Base-by-base conservation (phyloP, 2,797 vertebrate genomes). In the Austrolebias charrua region DNA sequence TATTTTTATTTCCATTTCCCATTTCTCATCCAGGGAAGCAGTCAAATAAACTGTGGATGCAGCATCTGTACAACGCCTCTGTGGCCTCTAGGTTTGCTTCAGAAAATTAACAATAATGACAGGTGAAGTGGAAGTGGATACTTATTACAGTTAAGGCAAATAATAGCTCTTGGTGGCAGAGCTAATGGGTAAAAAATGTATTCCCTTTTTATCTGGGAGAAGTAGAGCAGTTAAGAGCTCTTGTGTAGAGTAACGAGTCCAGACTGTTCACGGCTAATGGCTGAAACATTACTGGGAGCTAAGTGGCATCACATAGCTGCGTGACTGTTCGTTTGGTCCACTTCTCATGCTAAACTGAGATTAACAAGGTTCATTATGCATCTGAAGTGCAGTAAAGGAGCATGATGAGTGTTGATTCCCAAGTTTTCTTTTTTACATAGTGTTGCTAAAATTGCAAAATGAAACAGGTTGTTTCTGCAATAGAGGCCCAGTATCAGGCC, bases 131-230 rank as follows among this genome's bases (percentile, higher is more conserved):
- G 69, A 77, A 78, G 85, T 73, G 76, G 71, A 76, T 83, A 81
- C 75, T 86, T 81, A 86, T 74, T 54, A 73, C 73, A 14, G 69
- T 84, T 76, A 80, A 69, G 69, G 84, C 81, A 89, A 89, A 91
- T 90, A 86, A 89, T 88, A 85, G 80, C 84, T 87, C 78, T 88
- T 89, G 90, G 89, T 90, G 83, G 83, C 84, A 76, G 69, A 75
- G 35, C 85, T 89, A 91, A 91, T 91, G 86, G 88, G 75, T 79
- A 86, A 86, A 90, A 90, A 87, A 84, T 80, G 80, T 69, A 88
- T 81, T 82, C 68, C 20, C 65, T 66, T 83, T 83, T 84, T 74
- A 81, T 81, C 65, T 70, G 58, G 66, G 72, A 84, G 76, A 78
- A 81, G 67, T 66, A 48, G 70, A 82, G 71, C 73, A 28, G 85